Base-by-base conservation (phyloP, 1,140 invertebrate genomes). In the Bradysia coprophila region DNA sequence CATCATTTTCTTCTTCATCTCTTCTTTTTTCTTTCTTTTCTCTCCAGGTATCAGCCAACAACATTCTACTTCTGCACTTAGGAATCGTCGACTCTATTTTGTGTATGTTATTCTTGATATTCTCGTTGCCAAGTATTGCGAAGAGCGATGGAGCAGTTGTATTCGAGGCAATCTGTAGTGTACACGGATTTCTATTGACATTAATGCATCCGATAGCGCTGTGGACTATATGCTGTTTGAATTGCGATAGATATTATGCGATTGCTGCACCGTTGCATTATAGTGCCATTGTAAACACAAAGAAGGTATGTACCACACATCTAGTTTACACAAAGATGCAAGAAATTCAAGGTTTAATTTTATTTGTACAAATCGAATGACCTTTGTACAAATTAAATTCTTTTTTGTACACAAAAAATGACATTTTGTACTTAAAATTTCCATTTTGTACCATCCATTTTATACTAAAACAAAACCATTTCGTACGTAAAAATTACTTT, bases 201-300 rank as follows among this genome's bases (percentile, higher is more conserved):
- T 64, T 81, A 1, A 59, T 86, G 11, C 79, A 83, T 49, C 77
- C 80, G 0, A 64, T 83, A 21, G 72, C 76, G 13, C 63, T 84
- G 22, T 86, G 81, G 81, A 84, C 80, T 1, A 71, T 86, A 2
- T 80, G 79, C 42, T 81, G 80, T 19, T 61, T 85, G 31, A 82
- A 83, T 52, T 81, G 78, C 47, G 81, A 84, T 61, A 68, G 79
- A 44, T 84, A 79, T 48, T 80, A 76, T 47, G 80, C 81, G 18
- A 84, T 86, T 34, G 73, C 78, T 2, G 71, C 78, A 2, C 81
- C 82, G 2, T 54, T 86, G 31, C 79, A 83, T 55, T 85, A 83
- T 55, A 70, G 72, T 8, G 70, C 76, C 22, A 64, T 82, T 37
- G 76, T 84, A 1, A 81, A 72, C 38, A 72, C 75, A 0, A 67